Base-by-base conservation (phyloP, 2,888 invertebrate species). In the Phasia obesa region DNA sequence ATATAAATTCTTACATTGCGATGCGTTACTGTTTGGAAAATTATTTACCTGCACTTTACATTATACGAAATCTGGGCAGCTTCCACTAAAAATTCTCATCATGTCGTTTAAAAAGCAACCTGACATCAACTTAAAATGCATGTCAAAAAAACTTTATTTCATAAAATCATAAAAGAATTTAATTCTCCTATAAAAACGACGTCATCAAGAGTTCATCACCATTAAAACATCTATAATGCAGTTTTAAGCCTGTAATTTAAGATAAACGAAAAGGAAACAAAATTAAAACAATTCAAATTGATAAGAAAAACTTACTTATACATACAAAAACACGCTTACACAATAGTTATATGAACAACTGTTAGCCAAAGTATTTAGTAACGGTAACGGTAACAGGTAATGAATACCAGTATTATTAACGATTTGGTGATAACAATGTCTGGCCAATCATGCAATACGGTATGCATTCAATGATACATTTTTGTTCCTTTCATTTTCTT, bases 331-430 rank as follows among this genome's bases (percentile, higher is more conserved):
- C 19, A 51, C 23, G 25, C n/a, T 23, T 6, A 13, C 35, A 35
- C 19, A 23, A 5, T 25, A 3, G 7, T n/a, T 3, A 17, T 9
- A 13, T 5, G 27, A 23, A 47, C 6, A 35, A 21, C 47, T 27
- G 35, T 53, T 19, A 21, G 19, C 35, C 64, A 2, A 23, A 47
- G 19, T 47, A 11, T 27, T 57, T 57, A 25, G 57, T 57, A 65
- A 65, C 57, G 65, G 57, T 57, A 65, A 65, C 57, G 65, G 64
- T 57, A 65, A 35, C 25, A 65, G 65, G 55, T 49, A 57, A 57
- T 65, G 65, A 75, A 57, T 38, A 49, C 9, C 19, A 57, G 11
- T 27, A 38, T 38, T 57, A 38, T 57, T 65, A 57, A 47, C 11
- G 4, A 47, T 5, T 3, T 35, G 2, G 13, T 35, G 55, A 65